phyloP scores from a whole-genome alignment of 2,888 invertebrate genomes.

The Cantharis rufa region DNA sequence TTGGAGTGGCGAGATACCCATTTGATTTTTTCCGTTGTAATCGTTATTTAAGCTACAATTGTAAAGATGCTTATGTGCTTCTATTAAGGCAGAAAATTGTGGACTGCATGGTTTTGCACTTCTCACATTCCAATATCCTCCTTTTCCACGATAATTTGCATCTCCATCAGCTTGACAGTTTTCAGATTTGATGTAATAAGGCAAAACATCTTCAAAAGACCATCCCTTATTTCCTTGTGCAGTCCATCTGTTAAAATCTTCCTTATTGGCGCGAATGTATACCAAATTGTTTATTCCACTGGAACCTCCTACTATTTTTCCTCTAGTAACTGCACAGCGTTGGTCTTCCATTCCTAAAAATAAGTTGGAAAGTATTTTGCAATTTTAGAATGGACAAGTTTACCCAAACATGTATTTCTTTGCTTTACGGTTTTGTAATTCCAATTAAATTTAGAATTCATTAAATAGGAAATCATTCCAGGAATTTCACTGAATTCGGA shows the following conservation, averaged over 20 bases:
- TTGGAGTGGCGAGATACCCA: not conserved
- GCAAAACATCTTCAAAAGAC: constrained; percentile 59
- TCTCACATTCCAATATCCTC: constrained; percentile 60
- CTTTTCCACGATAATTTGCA: constrained; percentile 61
- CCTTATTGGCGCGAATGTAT: constrained; percentile 63
- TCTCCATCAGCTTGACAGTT: constrained; percentile 46
- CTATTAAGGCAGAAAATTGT: constrained; percentile 49
- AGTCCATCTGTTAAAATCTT: constrained; percentile 72
- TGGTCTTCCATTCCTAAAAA: constrained; percentile 18
- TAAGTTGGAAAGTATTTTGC: not conserved
- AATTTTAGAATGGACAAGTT: not conserved
- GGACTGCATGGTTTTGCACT: constrained; percentile 63
- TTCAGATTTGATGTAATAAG: constrained; percentile 59
- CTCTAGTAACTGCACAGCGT: constrained; percentile 56
- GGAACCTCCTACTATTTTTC: constrained; percentile 62
- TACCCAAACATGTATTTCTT: constrained; percentile 1
- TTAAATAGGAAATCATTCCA: constrained; percentile 74
- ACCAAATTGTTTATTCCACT: constrained; percentile 56
- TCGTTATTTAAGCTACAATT: constrained; percentile 37
- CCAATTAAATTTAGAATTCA: constrained; percentile 43
- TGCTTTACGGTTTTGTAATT: not conserved
- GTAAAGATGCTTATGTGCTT: constrained; percentile 54
- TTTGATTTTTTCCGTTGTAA: not conserved
- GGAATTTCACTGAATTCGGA: constrained; percentile 81
- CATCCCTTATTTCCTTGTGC: constrained; percentile 73